Evolutionary conservation across 2,113 vertebrate species (phyloP).

Genomic region (Chaetura pelagica): DNA sequence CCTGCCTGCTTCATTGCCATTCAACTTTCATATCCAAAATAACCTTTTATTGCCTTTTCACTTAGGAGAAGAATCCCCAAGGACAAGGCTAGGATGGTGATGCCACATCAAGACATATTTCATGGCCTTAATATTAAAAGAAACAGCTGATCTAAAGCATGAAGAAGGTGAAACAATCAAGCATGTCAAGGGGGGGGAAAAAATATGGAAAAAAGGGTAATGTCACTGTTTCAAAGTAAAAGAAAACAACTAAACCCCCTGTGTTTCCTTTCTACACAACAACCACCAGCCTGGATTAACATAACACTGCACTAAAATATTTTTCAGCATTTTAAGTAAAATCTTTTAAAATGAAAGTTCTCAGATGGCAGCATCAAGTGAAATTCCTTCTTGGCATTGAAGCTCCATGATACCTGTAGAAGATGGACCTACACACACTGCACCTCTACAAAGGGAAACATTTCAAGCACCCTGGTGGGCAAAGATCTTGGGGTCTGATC

Average conservation of each 20-base stretch:
- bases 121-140: not conserved
- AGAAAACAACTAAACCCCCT: not conserved
- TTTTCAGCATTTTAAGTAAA: not conserved
- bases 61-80: not conserved
- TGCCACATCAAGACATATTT: not conserved
- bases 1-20: not conserved
- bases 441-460: not conserved
- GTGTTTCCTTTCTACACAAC: not conserved
- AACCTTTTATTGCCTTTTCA: not conserved
- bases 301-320: not conserved
- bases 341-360: too few relatives aligned
- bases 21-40: not conserved
- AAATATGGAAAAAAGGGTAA: not conserved
- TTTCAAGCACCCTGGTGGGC: not conserved
- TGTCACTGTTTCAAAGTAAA: not conserved
- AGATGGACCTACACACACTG: not conserved
- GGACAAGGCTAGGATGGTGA: not conserved
- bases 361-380: not conserved
- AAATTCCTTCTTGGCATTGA: not conserved
- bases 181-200: not conserved
- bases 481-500: not conserved
- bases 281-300: not conserved
- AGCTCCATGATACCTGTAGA: not conserved
- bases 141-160: not conserved
- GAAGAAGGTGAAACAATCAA: not conserved